These are phyloP conservation scores for Nylanderia fulva DNA, from an alignment of 1,140 invertebrate genomes.

Conservation along the genomic window DNA sequence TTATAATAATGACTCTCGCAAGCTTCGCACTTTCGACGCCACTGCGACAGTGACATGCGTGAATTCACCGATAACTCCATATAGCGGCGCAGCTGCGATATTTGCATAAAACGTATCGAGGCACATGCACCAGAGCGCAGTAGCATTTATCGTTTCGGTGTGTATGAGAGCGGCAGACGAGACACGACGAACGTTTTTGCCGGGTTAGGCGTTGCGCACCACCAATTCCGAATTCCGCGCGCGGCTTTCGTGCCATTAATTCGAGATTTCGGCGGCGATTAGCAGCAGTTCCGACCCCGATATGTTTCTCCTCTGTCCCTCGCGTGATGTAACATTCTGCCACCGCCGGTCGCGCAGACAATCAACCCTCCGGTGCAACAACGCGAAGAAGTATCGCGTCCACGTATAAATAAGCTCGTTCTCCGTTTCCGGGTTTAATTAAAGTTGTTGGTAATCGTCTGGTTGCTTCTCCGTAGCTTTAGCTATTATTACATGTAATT, in stretches of 20 bases:
- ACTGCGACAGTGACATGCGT: constrained; percentile 4
- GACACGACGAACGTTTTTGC: constrained; percentile 69
- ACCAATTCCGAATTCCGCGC: constrained; percentile 48
- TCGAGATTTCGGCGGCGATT: constrained; percentile 72
- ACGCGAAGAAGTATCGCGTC: constrained; percentile 18
- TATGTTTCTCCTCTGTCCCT: constrained; percentile 43
- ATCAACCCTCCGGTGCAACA: neutral
- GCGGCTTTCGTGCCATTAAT: constrained; percentile 68
- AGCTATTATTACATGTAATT: neutral
- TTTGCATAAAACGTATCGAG: constrained; percentile 75
- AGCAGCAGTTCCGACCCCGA: constrained; percentile 62
- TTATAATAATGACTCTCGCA: neutral
- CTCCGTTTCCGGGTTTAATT: neutral
- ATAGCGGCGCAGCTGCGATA: constrained; percentile 50
- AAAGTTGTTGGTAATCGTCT: neutral
- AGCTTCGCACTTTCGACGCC: neutral
- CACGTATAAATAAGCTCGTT: neutral
- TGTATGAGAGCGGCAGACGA: constrained; percentile 57
- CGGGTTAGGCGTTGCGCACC: constrained; percentile 62
- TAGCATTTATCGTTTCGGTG: constrained; percentile 72
- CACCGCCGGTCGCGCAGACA: constrained; percentile 24
- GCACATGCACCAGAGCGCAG: constrained; percentile 60
- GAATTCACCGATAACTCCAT: constrained; percentile 69
- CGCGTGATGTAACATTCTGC: constrained; percentile 58
- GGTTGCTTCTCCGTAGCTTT: neutral